These are phyloP conservation scores for Athalia cordata DNA, from an alignment of 2,888 invertebrate genomes.

Conservation along the genomic window DNA sequence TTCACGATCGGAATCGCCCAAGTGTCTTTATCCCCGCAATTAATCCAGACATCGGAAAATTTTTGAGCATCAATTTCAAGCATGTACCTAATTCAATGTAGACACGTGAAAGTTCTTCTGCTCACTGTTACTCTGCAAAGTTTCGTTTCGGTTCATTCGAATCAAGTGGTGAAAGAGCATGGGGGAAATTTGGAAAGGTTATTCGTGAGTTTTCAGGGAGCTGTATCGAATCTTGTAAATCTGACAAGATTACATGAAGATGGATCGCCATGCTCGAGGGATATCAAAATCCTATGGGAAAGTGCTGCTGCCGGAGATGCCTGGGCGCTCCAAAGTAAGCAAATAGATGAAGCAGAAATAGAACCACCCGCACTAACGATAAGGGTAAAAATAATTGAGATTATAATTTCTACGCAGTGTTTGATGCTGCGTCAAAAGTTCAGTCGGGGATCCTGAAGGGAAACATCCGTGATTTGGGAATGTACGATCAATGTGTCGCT, in stretches of 20 bases:
- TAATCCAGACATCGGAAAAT: too few relatives aligned
- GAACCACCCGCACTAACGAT: background rate
- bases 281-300: background rate
- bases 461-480: conserved; percentile 72
- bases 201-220: background rate
- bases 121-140: too few relatives aligned
- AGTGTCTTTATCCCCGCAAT: too few relatives aligned
- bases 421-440: conserved; percentile 74
- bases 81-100: too few relatives aligned
- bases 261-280: background rate
- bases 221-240: background rate
- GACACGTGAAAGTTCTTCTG: too few relatives aligned
- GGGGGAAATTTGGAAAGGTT: background rate
- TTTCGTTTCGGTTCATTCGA: background rate
- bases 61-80: too few relatives aligned
- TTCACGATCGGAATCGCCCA: too few relatives aligned
- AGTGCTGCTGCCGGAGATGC: conserved; percentile 1
- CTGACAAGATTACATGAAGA: background rate
- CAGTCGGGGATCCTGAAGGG: conserved; percentile 73
- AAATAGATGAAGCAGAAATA: background rate
- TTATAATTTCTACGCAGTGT: conserved; percentile 68
- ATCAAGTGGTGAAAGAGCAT: background rate
- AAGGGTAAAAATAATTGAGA: background rate
- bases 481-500: conserved; percentile 72
- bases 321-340: conserved; percentile 35